A percentile compares a stretch with the other conserved stretches of the same genome.
These are phyloP conservation scores for Cheilosia urbana DNA, from an alignment of 2,888 invertebrate species.

Conservation along the genomic window DNA sequence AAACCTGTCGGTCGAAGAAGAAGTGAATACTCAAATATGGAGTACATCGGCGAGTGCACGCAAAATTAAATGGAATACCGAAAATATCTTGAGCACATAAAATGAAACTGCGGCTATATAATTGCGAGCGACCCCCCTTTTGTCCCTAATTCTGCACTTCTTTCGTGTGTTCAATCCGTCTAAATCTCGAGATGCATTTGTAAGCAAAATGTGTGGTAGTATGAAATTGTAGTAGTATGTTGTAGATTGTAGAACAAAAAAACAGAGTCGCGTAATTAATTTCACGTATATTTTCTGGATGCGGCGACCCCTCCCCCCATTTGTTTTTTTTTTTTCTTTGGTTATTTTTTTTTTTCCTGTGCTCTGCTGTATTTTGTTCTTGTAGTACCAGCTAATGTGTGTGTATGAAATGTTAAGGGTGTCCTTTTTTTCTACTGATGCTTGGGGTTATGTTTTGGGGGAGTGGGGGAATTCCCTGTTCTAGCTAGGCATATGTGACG, in stretches of 20 bases:
- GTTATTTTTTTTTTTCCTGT: slow-evolving; percentile 13
- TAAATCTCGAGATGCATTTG: slow-evolving; percentile 59
- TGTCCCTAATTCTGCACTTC: slow-evolving; percentile 24
- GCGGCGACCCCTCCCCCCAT: slow-evolving; percentile 28
- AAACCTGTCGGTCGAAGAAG: slow-evolving; percentile 2
- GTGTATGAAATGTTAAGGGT: slow-evolving; percentile 54
- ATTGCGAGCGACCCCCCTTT: neutral
- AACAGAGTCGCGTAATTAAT: slow-evolving; percentile 67
- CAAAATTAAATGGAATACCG: slow-evolving; percentile 24
- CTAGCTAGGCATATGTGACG: slow-evolving; percentile 54
- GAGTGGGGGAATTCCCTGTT: slow-evolving; percentile 50
- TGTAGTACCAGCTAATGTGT: slow-evolving; percentile 12
- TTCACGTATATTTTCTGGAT: slow-evolving; percentile 68
- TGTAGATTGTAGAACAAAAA: slow-evolving; percentile 63
- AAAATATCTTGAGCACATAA: slow-evolving; percentile 23
- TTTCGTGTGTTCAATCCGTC: slow-evolving; percentile 28
- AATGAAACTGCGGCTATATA: slow-evolving; percentile 2
- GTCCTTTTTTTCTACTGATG: slow-evolving; percentile 62
- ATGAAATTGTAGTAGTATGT: slow-evolving; percentile 62
- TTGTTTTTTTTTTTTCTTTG: neutral
- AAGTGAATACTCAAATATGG: slow-evolving; percentile 20
- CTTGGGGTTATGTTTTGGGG: slow-evolving; percentile 62
- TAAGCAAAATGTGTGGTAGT: slow-evolving; percentile 62
- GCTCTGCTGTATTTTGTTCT: slow-evolving; percentile 23
- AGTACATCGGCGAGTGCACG: slow-evolving; percentile 3